Evolutionary conservation across 2,888 invertebrate genomes (phyloP), one percentile per base, ranked within the genome.

Genomic region (Drosophila nr. fundita): DNA sequence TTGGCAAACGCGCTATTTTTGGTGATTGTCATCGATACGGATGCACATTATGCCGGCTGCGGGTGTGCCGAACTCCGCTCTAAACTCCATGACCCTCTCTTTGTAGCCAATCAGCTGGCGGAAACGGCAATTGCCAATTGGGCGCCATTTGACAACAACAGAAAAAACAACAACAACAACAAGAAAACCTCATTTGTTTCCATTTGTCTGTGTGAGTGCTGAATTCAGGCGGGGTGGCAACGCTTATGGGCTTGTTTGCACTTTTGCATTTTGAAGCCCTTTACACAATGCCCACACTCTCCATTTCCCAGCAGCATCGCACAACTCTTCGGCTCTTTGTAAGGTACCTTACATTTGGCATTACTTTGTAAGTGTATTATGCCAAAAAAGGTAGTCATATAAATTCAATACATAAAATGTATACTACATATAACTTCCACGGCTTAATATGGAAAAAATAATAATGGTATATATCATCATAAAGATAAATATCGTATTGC

Each of bases 1-100:
- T 89, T 89, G 84, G 90, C 82, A 86, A 83, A 79, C 76, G 73
- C 76, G 78, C 76, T 36, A 55, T 55, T 55, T 88, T 88, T 82
- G 87, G 66, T 78, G 85, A 83, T 88, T 87, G 83, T 83, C 83
- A 89, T 87, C 87, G 86, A 83, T 85, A 85, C 81, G 87, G 87
- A 87, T 85, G 81, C 79, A 71, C 76, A 86, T 88, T 80, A 86
- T 86, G 86, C 70, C 73, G 78, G 72, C 63, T 82, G 45, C 40
- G 34, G 63, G 58, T 67, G 60, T 13, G 32, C 32, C 32, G 32
- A 32, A 32, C 32, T 32, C 11, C 4, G 4, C 10, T 11, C 32
- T 32, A 32, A 32, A 32, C 10, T 32, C 4, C 4, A 15, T 53
- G 10, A 24, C 18, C 54, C 36, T 27, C 30, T 24, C 27, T 54